Evolutionary conservation across 2,888 invertebrate species (phyloP), one percentile per base, ranked within the genome.

Genomic region (Artemia sinica): DNA sequence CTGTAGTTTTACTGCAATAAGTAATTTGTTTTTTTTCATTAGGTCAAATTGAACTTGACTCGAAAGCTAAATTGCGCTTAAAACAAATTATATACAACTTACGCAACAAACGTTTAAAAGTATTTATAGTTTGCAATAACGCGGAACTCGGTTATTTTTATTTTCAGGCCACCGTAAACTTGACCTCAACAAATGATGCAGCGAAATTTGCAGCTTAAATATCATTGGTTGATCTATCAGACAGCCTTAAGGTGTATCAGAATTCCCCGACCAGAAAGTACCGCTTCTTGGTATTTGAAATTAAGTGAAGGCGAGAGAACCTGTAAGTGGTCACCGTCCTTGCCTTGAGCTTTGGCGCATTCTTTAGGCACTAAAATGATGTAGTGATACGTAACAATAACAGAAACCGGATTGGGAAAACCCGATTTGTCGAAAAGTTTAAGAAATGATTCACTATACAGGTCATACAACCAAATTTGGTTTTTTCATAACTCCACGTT

Each of bases 201-300:
- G 41, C 41, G 41, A 41, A 41, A 41, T 41, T 41, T 2, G 41
- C 41, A 41, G 41, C 41, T 41, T 41, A 41, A 41, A 41, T 41
- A 41, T 41, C 41, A 41, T 41, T 41, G 41, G 41, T 41, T 41
- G 2, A 28, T 58, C 63, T n/a, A 28, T n/a, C 28, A 58, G 63
- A 58, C 63, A 10, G 28, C 9, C 63, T 28, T 10, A 2, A 8
- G 63, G 63, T n/a, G 14, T 9, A 18, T 28, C 14, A 58, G 63
- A 58, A 58, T 18, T 58, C 63, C 63, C 63, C 63, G 63, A 58
- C 63, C 63, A n/a, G 63, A 58, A 58, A 58, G 63, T 58, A 58
- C 63, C 63, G 63, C 63, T 58, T 58, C 63, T 58, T 58, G 63
- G 63, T 58, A 58, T 58, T 58, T 28, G 58, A 58, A n/a, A 28